A percentile compares a stretch with the other conserved stretches of the same genome.
phyloP scores from a whole-genome alignment of 2,797 vertebrate species.

The Gambelia wislizenii region DNA sequence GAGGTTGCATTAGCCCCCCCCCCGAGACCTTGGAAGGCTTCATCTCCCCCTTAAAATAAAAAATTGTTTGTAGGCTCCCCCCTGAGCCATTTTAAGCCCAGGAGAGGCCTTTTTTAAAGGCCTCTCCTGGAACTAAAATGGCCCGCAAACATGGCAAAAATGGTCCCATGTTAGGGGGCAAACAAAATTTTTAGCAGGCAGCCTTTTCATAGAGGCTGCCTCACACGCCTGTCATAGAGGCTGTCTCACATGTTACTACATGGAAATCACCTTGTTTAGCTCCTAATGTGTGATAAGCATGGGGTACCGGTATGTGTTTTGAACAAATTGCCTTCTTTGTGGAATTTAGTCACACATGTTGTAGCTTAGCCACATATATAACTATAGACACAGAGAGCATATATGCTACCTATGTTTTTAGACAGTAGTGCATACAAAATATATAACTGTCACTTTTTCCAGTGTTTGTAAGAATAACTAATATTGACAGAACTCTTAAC shows the following conservation, averaged over 20 bases:
- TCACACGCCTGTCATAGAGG: neutral
- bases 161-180: too few species aligned
- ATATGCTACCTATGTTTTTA: slow-evolving; percentile 29
- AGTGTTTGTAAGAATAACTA: slow-evolving; percentile 20
- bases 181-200: too few species aligned
- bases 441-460: slow-evolving; percentile 11
- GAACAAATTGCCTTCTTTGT: neutral
- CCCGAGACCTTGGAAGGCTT: too few species aligned
- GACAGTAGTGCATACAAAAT: slow-evolving; percentile 14
- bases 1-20: too few species aligned
- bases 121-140: too few species aligned
- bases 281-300: neutral
- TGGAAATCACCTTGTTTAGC: neutral
- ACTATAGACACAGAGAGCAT: slow-evolving; percentile 30
- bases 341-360: slow-evolving; percentile 3
- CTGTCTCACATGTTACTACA: neutral
- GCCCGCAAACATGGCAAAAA: too few species aligned
- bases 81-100: too few species aligned
- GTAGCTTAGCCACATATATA: neutral
- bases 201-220: too few species aligned
- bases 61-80: too few species aligned
- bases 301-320: neutral
- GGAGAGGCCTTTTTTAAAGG: too few species aligned
- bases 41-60: too few species aligned
- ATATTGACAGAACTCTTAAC: slow-evolving; percentile 33